Evolutionary conservation across 2,113 vertebrate genomes (phyloP), one percentile per base, ranked within the genome.

Genomic region (Trematomus loennbergii): DNA sequence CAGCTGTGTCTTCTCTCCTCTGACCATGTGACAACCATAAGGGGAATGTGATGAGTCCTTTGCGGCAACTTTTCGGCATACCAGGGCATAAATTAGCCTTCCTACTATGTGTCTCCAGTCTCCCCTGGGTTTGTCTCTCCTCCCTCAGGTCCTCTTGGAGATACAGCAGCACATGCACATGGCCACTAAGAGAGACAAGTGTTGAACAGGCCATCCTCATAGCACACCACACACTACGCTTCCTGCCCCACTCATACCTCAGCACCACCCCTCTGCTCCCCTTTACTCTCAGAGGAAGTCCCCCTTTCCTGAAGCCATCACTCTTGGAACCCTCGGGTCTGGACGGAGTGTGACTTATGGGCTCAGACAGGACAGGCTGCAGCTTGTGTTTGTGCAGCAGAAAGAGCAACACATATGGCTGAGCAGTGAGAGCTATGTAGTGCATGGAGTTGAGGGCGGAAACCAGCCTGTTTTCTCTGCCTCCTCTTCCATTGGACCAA

Each of bases 291-390:
- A 85, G 70, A 93, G 94, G 93, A 94, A 93, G 92, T 89, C 82
- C 83, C 75, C 79, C 84, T 85, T 93, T 94, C 92, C 92, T 92
- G 91, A 79, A 89, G 75, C 86, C 91, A 90, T 93, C 89, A 88
- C 65, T 94, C 92, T 87, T 65, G 61, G 72, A 70, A 87, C 81
- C 75, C 77, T 45, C 13, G 74, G 90, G 87, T 92, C 92, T 91
- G 79, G 70, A 67, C 83, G 86, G 64, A 76, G 88, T 63, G 85
- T 93, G 89, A 93, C 89, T 92, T 92, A 91, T 88, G 83, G 87
- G 67, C 82, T 60, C 53, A 66, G 82, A 77, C 70, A 66, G 83
- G 81, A 75, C 65, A 63, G n/a, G 49, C 61, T 62, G 76, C 76
- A 69, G 80, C 67, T 25, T 48, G 75, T 94, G 86, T 93, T 93